phyloP scores from a whole-genome alignment of 2,888 invertebrate genomes.

The Scelioninae gen. 1 region DNA sequence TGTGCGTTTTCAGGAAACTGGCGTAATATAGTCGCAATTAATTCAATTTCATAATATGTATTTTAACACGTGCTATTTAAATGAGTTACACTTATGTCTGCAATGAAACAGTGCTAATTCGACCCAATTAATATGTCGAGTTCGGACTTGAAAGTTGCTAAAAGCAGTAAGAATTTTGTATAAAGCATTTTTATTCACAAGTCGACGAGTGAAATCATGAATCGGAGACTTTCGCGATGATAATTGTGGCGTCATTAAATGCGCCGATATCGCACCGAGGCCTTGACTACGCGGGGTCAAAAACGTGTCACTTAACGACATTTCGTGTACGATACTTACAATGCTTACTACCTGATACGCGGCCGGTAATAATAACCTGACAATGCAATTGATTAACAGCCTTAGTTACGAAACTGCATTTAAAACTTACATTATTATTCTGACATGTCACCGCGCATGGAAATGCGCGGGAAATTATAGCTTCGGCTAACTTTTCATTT shows the following conservation, averaged over 20 bases:
- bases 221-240: slow-evolving; percentile 48
- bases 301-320: slow-evolving; percentile 67
- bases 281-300: slow-evolving; percentile 58
- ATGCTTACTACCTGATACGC: slow-evolving; percentile 58
- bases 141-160: slow-evolving; percentile 16
- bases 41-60: slow-evolving; percentile 11
- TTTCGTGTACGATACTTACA: slow-evolving; percentile 62
- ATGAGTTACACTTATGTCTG: slow-evolving; percentile 3
- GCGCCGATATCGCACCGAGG: slow-evolving; percentile 44
- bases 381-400: slow-evolving; percentile 65
- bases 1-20: slow-evolving; percentile 23
- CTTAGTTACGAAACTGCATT: slow-evolving; percentile 21
- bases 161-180: slow-evolving; percentile 49
- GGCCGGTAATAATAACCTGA: slow-evolving; percentile 60
- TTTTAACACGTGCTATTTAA: slow-evolving; percentile 24
- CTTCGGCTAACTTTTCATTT: slow-evolving; percentile 52
- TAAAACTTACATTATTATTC: slow-evolving; percentile 53
- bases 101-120: too few species aligned
- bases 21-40: slow-evolving; percentile 52
- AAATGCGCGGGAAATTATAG: slow-evolving; percentile 45
- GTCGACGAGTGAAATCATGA: too few species aligned
- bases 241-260: slow-evolving; percentile 66
- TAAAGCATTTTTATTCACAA: too few species aligned
- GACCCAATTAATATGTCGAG: slow-evolving; percentile 12
- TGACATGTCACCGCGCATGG: slow-evolving; percentile 33